Evolutionary conservation across 2,888 invertebrate species (phyloP), one percentile per base, ranked within the genome.

Genomic region (Erebia aethiops): DNA sequence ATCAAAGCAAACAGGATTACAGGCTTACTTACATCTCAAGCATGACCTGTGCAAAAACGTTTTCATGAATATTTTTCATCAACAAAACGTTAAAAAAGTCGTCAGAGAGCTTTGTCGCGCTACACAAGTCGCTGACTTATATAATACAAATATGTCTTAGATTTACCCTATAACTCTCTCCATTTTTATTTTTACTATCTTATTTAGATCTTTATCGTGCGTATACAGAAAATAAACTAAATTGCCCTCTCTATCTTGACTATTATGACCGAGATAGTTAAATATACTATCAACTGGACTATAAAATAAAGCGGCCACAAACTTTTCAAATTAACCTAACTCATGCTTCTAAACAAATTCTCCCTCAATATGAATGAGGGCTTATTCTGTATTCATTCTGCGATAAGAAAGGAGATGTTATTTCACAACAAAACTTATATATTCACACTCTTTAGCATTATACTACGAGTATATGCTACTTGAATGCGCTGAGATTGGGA

Each of bases 331-430:
- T 65, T 43, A 56, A 43, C 58, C 21, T 60, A 60, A 51, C 51
- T 70, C 43, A 52, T 60, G 70, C 51, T 26, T 46, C 62, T 58
- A 67, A 51, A 57, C 41, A 63, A 71, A 67, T 51, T 56, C 41
- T 13, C 18, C 71, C 71, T 70, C 64, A 61, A 70, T 74, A 63
- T 74, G 56, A 72, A 74, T n/a, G 62, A 62, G 46, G 49, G 49
- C 62, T 14, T 49, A 49, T 14, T 62, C 49, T 49, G 49, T 14
- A 4, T 60, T 60, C 16, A 58, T 35, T 35, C 2, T 58, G 26
- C 35, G 5, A 14, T 35, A 14, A 11, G 14, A 35, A 35, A 57
- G 1, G 8, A 21, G 56, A 9, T 13, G 46, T 41, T 5, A n/a
- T 41, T 4, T 41, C 16, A 1, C n/a, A 51, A 51, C 51, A 8